Evolutionary conservation across 1,140 invertebrate species (phyloP), one percentile per base, ranked within the genome.

Genomic region (Brachystomella parvula): DNA sequence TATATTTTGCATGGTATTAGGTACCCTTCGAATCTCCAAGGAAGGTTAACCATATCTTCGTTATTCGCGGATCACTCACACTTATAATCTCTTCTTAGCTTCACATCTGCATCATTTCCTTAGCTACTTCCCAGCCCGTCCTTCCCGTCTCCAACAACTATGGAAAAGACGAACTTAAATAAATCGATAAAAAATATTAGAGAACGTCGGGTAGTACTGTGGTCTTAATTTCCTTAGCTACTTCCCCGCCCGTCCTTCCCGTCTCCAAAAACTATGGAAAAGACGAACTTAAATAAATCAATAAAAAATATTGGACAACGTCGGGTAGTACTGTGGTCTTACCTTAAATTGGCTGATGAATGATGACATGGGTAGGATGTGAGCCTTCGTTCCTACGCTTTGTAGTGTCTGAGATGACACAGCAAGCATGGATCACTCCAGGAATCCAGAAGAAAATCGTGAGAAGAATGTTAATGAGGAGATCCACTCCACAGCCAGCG

Each of bases 391-490:
- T 53, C 12, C 49, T 12, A 26, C 49, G 49, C 21, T 53, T 53
- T 26, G 49, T 53, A 53, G 12, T 53, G 21, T 53, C 57, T 29
- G 57, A 60, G 21, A 60, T 33, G 29, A 60, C 57, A 31, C 57
- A 60, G 21, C 57, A 60, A 31, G 57, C 60, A 39, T 61, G 60
- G 35, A 33, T 39, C n/a, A 61, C 32, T 44, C 60, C 60, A 3
- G 60, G 60, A 26, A 61, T 61, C 3, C 9, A 61, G 28, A 32
- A 3, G 9, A 61, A 28, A 3, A 61, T n/a, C 3, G 60, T 61
- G 3, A 61, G 33, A 17, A 61, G 2, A n/a, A 61, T 33, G 35
- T 61, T 61, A 33, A 61, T 39, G 2, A 33, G 31, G 12, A 61
- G 24, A 29, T 61, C 57, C 6, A 29, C 31, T 29, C 57, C 57